phyloP scores from a whole-genome alignment of 2,797 vertebrate species.

The Pelodytes ibericus region DNA sequence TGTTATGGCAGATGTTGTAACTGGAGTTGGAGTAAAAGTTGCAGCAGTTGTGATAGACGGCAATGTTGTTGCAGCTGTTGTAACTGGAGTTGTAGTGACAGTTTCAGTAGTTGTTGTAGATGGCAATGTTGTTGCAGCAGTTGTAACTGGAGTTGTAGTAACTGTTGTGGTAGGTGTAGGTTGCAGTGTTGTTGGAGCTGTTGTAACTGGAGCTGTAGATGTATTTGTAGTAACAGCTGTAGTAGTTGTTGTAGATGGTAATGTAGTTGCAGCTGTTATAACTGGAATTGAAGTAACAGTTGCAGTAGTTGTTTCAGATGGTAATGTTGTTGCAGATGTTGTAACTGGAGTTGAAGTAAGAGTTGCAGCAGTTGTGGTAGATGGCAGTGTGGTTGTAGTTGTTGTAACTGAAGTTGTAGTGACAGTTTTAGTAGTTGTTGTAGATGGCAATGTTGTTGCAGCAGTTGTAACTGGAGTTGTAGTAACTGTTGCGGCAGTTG shows the following conservation, averaged over 20 bases:
- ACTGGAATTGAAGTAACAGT: too few species aligned
- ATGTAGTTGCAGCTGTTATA: neutral
- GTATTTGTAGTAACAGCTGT: neutral
- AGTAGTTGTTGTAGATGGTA: neutral
- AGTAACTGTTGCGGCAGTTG: neutral
- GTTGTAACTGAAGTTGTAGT: neutral
- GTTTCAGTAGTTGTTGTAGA: neutral
- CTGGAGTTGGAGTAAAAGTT: too few species aligned
- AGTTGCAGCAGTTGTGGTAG: too few species aligned
- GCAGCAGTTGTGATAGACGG: neutral
- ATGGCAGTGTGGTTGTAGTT: neutral
- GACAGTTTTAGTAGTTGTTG: neutral
- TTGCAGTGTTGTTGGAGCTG: too few species aligned
- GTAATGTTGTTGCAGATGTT: neutral
- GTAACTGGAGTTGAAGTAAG: too few species aligned
- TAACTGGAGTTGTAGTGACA: neutral
- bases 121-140: too few species aligned
- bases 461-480: neutral
- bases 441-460: neutral
- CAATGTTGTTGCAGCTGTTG: neutral
- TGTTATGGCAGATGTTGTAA: too few species aligned
- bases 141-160: neutral
- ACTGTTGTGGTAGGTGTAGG: too few species aligned
- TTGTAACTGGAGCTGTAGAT: too few species aligned
- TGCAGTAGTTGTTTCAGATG: too few species aligned